These are phyloP conservation scores for Myotis yumanensis DNA, from an alignment of 2,113 vertebrate genomes.

Conservation along the genomic window DNA sequence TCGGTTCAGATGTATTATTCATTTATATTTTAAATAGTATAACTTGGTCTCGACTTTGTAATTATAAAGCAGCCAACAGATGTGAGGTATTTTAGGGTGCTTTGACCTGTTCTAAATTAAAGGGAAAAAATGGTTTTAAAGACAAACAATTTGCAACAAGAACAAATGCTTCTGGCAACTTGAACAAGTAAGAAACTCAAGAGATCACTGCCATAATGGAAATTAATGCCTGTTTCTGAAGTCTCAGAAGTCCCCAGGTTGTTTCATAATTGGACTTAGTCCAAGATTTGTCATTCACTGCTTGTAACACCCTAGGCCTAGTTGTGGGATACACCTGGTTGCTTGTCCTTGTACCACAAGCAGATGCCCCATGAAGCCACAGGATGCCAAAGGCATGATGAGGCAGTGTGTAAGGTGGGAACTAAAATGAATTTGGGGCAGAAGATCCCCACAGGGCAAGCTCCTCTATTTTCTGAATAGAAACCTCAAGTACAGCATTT, in stretches of 20 bases:
- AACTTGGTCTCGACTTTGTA: constrained; percentile 83
- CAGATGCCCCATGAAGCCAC: neutral
- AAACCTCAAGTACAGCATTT: too few species aligned
- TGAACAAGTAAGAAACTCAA: constrained; percentile 73
- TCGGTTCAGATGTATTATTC: constrained; percentile 83
- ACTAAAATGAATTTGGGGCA: too few species aligned
- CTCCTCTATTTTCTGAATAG: too few species aligned
- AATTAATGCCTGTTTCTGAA: constrained; percentile 68
- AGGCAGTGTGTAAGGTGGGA: neutral
- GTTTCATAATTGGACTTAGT: constrained; percentile 52
- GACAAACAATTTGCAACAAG: constrained; percentile 80
- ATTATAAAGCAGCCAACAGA: constrained; percentile 83
- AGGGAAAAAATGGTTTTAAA: constrained; percentile 78
- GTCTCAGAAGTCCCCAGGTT: constrained; percentile 61
- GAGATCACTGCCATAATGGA: constrained; percentile 69
- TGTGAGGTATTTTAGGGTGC: constrained; percentile 83
- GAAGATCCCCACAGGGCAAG: too few species aligned
- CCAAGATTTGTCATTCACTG: constrained; percentile 53
- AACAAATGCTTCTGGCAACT: constrained; percentile 80
- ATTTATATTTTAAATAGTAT: constrained; percentile 83
- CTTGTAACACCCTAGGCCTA: constrained; percentile 29
- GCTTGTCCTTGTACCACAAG: neutral
- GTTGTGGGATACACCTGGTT: neutral
- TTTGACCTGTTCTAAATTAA: constrained; percentile 82
- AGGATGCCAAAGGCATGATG: neutral